These are phyloP conservation scores for Empis livida DNA, from an alignment of 2,888 invertebrate species.

Conservation along the genomic window DNA sequence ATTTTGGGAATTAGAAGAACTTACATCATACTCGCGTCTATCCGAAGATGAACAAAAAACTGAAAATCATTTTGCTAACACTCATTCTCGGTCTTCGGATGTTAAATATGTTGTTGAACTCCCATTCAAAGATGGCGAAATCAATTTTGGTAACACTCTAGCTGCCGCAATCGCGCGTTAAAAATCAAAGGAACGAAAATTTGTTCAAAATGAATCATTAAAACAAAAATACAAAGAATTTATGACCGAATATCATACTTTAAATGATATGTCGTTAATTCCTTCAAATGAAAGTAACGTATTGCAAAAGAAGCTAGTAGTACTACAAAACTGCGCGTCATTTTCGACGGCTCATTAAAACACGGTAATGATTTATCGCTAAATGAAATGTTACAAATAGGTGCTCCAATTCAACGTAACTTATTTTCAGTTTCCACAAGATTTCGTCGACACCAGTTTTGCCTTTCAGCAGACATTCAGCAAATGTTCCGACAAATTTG, in stretches of 20 bases:
- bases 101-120: constrained; percentile 8
- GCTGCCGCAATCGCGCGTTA: constrained; percentile 5
- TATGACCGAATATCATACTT: constrained; percentile 10
- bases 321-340: constrained; percentile 8
- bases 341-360: constrained; percentile 11
- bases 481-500: no score
- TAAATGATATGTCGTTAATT: constrained; percentile 10
- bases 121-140: constrained; percentile 3
- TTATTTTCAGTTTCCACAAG: no score
- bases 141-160: constrained; percentile 6
- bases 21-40: no score
- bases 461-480: no score
- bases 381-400: no score
- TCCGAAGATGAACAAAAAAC: no score
- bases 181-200: constrained; percentile 8
- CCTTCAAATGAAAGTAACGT: constrained; percentile 2
- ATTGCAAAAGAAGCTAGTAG: constrained; percentile 8
- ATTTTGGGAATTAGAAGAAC: no score
- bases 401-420: no score
- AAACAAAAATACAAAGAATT: constrained; percentile 9
- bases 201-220: constrained; percentile 2
- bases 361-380: no score
- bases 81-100: constrained; percentile 4
- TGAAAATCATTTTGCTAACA: not conserved
- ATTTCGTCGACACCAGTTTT: no score